These are phyloP conservation scores for Tiliqua scincoides DNA, from an alignment of 2,113 vertebrate genomes.

Conservation along the genomic window DNA sequence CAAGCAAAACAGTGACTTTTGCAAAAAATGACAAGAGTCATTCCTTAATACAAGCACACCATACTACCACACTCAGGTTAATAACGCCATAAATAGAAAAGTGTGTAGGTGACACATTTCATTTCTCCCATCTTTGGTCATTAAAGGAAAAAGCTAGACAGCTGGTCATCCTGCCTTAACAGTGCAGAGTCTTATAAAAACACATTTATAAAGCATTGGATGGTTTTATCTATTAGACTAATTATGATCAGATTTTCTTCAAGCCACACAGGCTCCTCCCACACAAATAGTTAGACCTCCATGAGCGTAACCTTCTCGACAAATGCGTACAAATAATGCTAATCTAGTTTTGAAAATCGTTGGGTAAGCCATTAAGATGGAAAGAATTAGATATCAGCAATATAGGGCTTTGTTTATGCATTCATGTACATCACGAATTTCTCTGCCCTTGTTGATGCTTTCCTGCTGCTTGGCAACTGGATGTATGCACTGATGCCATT, in stretches of 20 bases:
- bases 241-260: neutral
- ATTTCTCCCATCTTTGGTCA: neutral
- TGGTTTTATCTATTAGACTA: neutral
- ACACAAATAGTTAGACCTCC: neutral
- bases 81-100: neutral
- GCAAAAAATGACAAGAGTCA: neutral
- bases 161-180: neutral
- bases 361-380: neutral
- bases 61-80: neutral
- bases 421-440: no score
- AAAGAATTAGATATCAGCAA: neutral
- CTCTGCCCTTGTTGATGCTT: no score
- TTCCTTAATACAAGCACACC: neutral
- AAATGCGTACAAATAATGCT: neutral
- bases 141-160: neutral
- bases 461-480: no score
- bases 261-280: neutral
- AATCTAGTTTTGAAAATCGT: neutral
- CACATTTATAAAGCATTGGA: neutral
- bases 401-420: no score
- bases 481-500: no score
- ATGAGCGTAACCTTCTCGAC: neutral
- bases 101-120: neutral
- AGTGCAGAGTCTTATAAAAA: fast-evolving
- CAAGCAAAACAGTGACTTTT: neutral